These are phyloP conservation scores for Pavo muticus DNA, from an alignment of 2,113 vertebrate genomes.

Conservation along the genomic window DNA sequence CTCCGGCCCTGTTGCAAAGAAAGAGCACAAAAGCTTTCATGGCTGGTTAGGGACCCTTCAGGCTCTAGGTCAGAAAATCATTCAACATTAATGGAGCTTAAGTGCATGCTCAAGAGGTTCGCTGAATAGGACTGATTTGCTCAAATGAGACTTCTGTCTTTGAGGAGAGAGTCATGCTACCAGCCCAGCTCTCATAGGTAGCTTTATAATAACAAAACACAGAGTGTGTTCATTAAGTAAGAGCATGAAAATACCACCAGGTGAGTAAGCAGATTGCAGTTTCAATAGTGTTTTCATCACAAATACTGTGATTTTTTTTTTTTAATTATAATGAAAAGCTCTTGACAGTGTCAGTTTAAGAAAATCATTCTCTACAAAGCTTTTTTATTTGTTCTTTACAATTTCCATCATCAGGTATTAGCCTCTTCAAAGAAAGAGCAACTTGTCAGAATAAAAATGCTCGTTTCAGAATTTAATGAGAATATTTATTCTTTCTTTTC, in stretches of 20 bases:
- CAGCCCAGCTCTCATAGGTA: slow-evolving; percentile 10
- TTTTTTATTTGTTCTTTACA: slow-evolving; percentile 47
- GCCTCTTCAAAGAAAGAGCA: slow-evolving; percentile 54
- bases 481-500: slow-evolving; percentile 74
- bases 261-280: slow-evolving; percentile 51
- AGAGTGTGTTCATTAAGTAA: neutral
- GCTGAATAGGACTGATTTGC: slow-evolving; percentile 24
- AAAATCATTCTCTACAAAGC: slow-evolving; percentile 25
- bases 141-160: neutral
- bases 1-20: neutral
- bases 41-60: neutral
- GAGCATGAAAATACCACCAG: slow-evolving; percentile 49
- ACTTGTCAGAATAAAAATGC: slow-evolving; percentile 45
- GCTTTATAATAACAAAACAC: slow-evolving; percentile 11
- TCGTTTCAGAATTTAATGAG: slow-evolving; percentile 73
- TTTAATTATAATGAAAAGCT: slow-evolving; percentile 41
- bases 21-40: neutral
- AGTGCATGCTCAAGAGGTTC: neutral
- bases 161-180: neutral
- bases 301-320: neutral
- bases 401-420: slow-evolving; percentile 18
- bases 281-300: slow-evolving; percentile 47
- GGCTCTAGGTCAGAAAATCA: neutral
- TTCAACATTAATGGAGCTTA: neutral
- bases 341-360: slow-evolving; percentile 33